phyloP scores from a whole-genome alignment of 1,140 invertebrate species.

The Apis laboriosa region DNA sequence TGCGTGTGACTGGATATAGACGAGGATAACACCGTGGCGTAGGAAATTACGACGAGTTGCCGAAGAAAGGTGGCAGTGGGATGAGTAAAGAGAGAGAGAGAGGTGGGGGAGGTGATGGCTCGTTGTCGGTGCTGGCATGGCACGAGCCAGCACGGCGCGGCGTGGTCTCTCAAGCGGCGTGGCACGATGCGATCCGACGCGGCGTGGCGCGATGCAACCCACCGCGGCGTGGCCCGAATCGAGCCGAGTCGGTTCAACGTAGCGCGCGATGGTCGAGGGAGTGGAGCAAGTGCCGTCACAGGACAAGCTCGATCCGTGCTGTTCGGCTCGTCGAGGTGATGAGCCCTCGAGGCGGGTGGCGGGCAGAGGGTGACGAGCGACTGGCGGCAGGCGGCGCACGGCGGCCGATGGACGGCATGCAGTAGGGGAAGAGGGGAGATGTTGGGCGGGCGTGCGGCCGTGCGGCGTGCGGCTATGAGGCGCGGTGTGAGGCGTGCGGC shows the following conservation, averaged over 20 bases:
- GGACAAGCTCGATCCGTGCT: conserved; percentile 68
- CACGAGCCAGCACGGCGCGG: conserved; percentile 28
- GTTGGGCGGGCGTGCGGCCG: conserved; percentile 13
- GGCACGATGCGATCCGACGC: neutral
- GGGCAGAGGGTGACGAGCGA: conserved; percentile 8
- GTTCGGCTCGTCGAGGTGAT: conserved; percentile 76
- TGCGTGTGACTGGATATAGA: conserved; percentile 55
- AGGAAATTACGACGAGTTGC: conserved; percentile 55
- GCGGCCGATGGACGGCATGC: conserved; percentile 29
- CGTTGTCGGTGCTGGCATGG: conserved; percentile 42
- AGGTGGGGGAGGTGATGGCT: conserved; percentile 30
- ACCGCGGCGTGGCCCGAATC: conserved; percentile 50
- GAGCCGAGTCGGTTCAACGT: neutral
- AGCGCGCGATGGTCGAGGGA: conserved; percentile 28
- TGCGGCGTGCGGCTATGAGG: conserved; percentile 20
- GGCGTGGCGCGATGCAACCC: conserved; percentile 67
- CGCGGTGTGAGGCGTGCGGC: conserved; percentile 21
- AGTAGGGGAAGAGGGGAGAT: conserved; percentile 3
- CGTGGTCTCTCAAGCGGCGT: conserved; percentile 4
- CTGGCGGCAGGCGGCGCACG: conserved; percentile 16
- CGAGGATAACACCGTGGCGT: conserved; percentile 50
- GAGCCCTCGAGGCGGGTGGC: conserved; percentile 72
- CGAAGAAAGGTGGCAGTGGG: conserved; percentile 29
- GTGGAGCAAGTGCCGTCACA: conserved; percentile 46
- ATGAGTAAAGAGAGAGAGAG: neutral